These are phyloP conservation scores for Corapipo altera DNA, from an alignment of 2,113 vertebrate genomes.

Conservation along the genomic window DNA sequence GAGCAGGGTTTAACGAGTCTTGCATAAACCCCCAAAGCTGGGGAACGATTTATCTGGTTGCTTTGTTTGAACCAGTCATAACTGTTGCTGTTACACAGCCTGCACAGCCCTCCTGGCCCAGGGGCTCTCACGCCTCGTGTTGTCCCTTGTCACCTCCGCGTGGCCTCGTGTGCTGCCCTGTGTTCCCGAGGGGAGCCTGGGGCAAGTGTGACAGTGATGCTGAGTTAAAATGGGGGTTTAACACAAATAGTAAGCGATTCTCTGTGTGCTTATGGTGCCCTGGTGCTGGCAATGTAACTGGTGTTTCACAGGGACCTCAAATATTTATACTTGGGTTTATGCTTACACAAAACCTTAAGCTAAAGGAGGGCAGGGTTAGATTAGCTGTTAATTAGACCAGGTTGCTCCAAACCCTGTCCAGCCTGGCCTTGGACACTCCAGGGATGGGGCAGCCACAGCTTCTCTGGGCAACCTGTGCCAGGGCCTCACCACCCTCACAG, in stretches of 20 bases:
- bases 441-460: not conserved
- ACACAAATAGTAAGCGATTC: not conserved
- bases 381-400: not conserved
- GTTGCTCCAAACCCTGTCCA: not conserved
- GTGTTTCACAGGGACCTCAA: not conserved
- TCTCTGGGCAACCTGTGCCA: not conserved
- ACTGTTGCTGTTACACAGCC: not conserved
- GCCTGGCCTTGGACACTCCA: not conserved
- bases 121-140: accelerated
- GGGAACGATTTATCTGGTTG: not conserved
- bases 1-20: accelerated
- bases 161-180: not conserved
- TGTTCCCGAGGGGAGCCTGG: not conserved
- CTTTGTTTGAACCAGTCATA: accelerated
- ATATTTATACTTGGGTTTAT: not conserved
- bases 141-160: not conserved
- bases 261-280: not conserved
- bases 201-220: not conserved
- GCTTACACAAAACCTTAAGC: not conserved
- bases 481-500: not conserved
- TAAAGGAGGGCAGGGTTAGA: not conserved
- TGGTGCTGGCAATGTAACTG: not conserved
- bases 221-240: not conserved
- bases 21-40: not conserved
- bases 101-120: not conserved